Evolutionary conservation across 2,888 invertebrate species (phyloP).

Genomic region (Sarcophaga caerulescens): DNA sequence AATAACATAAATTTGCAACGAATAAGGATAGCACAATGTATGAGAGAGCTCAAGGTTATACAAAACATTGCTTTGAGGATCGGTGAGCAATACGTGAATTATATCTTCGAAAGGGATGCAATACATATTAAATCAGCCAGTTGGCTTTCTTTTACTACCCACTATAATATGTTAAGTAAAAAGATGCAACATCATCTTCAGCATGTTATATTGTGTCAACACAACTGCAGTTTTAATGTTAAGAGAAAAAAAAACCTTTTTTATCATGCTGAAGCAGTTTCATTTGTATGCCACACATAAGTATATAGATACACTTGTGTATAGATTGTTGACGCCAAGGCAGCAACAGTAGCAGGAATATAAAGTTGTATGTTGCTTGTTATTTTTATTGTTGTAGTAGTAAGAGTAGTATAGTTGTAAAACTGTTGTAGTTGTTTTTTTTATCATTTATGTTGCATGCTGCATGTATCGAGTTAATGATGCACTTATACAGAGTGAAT

Average conservation of each 20-base stretch:
- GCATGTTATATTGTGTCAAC: not conserved
- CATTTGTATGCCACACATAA: not conserved
- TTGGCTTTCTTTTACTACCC: not conserved
- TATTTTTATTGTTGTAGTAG: not conserved
- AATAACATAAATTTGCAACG: no score
- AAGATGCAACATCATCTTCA: not conserved
- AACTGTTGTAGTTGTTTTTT: not conserved
- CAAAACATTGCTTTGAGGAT: no score
- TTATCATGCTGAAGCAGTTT: slow-evolving; percentile 16
- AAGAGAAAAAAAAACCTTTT: no score
- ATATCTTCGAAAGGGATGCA: no score
- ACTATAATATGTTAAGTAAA: slow-evolving; percentile 8
- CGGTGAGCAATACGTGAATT: no score
- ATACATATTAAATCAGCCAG: no score
- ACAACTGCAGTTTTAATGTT: slow-evolving; percentile 18
- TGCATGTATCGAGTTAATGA: slow-evolving; percentile 17
- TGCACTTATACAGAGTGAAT: not conserved
- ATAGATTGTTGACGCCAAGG: not conserved
- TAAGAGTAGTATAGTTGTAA: no score
- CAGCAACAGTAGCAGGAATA: slow-evolving; percentile 19
- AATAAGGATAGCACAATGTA: no score
- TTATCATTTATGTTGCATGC: slow-evolving; percentile 1
- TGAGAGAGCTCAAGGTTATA: no score
- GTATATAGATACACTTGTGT: not conserved
- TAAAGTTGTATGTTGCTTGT: slow-evolving; percentile 21